phyloP scores from a whole-genome alignment of 1,140 invertebrate genomes.

The Kradibia gibbosae region DNA sequence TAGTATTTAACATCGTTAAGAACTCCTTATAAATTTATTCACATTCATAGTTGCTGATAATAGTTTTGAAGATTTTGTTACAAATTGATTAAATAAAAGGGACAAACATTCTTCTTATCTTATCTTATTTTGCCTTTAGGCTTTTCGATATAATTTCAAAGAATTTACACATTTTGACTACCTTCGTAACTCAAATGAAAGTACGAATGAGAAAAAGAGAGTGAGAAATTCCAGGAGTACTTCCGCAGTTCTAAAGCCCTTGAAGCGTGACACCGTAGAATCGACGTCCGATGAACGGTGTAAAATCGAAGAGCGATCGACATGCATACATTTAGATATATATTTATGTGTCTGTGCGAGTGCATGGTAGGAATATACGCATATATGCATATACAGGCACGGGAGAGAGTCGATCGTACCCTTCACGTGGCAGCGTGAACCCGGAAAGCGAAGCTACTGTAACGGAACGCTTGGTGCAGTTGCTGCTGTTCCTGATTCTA shows the following conservation, averaged over 20 bases:
- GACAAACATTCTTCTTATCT: constrained; percentile 3
- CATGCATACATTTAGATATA: background rate
- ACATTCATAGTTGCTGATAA: too few relatives aligned
- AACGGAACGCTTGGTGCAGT: constrained; percentile 8
- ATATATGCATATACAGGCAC: too few relatives aligned
- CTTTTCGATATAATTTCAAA: too few relatives aligned
- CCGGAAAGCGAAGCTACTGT: constrained; percentile 38
- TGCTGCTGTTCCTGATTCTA: background rate
- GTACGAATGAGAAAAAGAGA: background rate
- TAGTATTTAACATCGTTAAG: too few relatives aligned
- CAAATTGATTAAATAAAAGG: constrained; percentile 19
- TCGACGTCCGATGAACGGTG: constrained; percentile 19
- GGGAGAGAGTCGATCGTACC: constrained; percentile 20
- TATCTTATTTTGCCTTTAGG: too few relatives aligned
- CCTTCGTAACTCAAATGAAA: too few relatives aligned
- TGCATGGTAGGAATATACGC: too few relatives aligned
- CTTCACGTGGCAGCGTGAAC: constrained; percentile 44
- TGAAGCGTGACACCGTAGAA: constrained; percentile 47
- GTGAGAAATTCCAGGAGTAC: constrained; percentile 9
- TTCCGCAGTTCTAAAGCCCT: constrained; percentile 54
- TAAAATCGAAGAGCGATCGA: constrained; percentile 38
- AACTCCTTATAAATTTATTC: too few relatives aligned
- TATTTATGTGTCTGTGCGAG: too few relatives aligned
- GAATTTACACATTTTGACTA: too few relatives aligned
- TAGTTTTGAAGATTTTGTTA: constrained; percentile 28